Base-by-base conservation (phyloP, 2,888 invertebrate genomes). In the Caenorhabditis sp. region DNA sequence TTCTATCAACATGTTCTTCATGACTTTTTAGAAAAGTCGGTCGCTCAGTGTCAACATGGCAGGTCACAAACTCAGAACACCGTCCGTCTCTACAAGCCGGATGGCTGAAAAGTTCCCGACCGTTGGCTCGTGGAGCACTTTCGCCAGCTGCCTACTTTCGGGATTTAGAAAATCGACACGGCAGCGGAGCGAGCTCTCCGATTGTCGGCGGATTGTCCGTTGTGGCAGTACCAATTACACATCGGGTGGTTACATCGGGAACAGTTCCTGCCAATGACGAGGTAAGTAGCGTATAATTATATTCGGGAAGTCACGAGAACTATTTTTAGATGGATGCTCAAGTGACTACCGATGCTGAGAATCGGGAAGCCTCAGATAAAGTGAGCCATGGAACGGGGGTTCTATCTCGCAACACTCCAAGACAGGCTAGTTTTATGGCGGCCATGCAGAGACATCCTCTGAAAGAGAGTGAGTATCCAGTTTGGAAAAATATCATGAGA, bases 371-470 rank as follows among this genome's bases (percentile, higher is more conserved):
- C 19, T 19, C 19, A 1, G 66, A 66, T 10, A 51, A 51, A 51
- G 8, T 0, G 4, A 31, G 22, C 2, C 49, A 49, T 10, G n/a
- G 8, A 1, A 14, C 49, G 5, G 54, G 22, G 4, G 7, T 22
- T 6, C 14, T 68, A 16, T 68, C 68, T 4, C 63, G 84, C n/a
- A 84, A 76, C 38, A 85, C 85, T n/a, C 75, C 86, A 14, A 54
- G 86, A 56, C 86, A 86, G 41, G 86, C 86, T n/a, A 85, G 85
- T 35, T 86, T 86, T 59, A 86, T 86, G 83, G 86, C 86, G 19
- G 86, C 86, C 5, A 79, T 86, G 58, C 63, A 80, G 28, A 69
- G 59, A 49, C 54, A 72, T 70, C 74, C 82, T 4, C 24, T 84
- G n/a, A 79, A 59, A 61, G 85, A 85, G 31, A 63, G 77, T 85